These are phyloP conservation scores for Catharus bicknelli DNA, from an alignment of 2,113 vertebrate species.

Conservation along the genomic window DNA sequence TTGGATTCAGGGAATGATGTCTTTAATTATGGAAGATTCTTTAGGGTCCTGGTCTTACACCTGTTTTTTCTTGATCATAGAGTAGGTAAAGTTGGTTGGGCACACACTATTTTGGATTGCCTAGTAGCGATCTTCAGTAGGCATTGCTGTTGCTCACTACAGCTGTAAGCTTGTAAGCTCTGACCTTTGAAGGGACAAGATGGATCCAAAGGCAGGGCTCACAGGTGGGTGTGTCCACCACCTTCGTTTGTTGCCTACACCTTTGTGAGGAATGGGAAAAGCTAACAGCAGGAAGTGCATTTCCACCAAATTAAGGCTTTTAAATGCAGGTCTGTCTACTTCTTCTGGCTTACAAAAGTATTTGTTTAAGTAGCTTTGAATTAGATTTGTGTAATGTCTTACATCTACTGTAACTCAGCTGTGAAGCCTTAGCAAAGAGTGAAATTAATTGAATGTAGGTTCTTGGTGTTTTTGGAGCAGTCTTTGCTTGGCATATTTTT, in stretches of 20 bases:
- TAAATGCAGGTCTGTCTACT: neutral
- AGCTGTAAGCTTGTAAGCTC: neutral
- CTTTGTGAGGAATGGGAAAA: neutral
- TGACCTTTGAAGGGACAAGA: neutral
- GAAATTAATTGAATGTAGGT: neutral
- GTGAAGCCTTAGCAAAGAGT: neutral
- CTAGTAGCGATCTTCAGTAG: accelerated
- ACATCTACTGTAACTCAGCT: neutral
- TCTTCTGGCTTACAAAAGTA: neutral
- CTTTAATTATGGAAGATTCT: neutral
- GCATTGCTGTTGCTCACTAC: neutral
- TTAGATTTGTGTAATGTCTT: neutral
- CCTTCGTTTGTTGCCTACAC: neutral
- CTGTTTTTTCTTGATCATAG: neutral
- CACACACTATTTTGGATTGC: neutral
- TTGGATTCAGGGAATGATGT: neutral
- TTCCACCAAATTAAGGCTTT: neutral
- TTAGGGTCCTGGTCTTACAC: neutral
- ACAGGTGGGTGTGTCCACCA: neutral
- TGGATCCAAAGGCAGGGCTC: neutral
- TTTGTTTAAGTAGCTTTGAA: neutral
- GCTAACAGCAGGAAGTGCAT: neutral
- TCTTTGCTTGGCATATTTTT: neutral
- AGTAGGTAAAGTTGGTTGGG: neutral
- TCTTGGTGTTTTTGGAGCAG: neutral